Percentiles rank a stretch among this genome's conserved stretches.
Evolutionary conservation across 2,888 invertebrate species (phyloP).

Genomic region (Lysandra bellargus): DNA sequence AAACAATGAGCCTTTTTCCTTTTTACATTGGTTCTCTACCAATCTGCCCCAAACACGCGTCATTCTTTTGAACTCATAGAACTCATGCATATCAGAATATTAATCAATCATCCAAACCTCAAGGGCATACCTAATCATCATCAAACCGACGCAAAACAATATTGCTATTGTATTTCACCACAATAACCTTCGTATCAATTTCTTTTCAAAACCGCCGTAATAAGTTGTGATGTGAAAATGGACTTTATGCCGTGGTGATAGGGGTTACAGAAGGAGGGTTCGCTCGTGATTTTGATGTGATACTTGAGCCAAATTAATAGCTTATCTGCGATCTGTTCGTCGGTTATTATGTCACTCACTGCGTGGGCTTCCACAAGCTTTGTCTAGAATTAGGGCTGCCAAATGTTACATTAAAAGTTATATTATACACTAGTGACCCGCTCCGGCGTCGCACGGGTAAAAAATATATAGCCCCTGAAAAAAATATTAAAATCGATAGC

Average conservation of each 20-base stretch:
- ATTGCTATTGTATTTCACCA: constrained; percentile 58
- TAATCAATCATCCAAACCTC: constrained; percentile 55
- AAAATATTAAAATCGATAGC: too few species aligned
- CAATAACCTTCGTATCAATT: constrained; percentile 69
- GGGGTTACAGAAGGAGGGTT: constrained; percentile 42
- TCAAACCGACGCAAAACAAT: constrained; percentile 61
- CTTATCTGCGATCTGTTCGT: constrained; percentile 71
- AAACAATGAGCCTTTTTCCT: not conserved
- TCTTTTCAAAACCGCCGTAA: constrained; percentile 43
- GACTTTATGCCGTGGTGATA: constrained; percentile 34
- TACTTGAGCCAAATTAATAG: constrained; percentile 77
- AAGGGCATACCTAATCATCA: constrained; percentile 56
- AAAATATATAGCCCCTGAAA: too few species aligned
- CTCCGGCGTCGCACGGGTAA: too few species aligned
- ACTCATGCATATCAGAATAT: constrained; percentile 44
- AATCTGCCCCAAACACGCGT: not conserved
- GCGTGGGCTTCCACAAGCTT: constrained; percentile 56
- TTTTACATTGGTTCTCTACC: not conserved
- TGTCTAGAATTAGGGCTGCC: constrained; percentile 57
- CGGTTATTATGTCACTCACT: constrained; percentile 74
- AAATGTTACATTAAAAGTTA: not conserved
- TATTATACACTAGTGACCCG: too few species aligned
- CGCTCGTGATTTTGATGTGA: constrained; percentile 62
- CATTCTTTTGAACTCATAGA: constrained; percentile 4
- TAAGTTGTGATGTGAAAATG: constrained; percentile 37